phyloP scores from a whole-genome alignment of 2,888 invertebrate genomes.

The Lepidochrysops patricia region DNA sequence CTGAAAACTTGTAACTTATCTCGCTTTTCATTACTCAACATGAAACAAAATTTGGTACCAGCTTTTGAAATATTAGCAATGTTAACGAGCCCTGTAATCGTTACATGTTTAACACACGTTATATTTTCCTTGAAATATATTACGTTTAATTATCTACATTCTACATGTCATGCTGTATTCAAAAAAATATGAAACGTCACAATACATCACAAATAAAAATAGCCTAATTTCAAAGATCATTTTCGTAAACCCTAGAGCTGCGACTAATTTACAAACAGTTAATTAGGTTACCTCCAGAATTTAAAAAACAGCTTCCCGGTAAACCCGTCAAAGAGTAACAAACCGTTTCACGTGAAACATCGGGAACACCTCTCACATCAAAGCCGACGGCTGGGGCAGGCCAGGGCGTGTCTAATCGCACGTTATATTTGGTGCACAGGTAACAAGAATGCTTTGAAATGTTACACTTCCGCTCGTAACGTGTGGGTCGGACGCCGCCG shows the following conservation, averaged over 20 bases:
- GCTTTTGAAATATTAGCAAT: too few species aligned
- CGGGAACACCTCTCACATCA: conserved; percentile 44
- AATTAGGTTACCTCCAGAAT: neutral
- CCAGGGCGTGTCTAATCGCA: conserved; percentile 40
- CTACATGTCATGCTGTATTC: too few species aligned
- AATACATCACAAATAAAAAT: too few species aligned
- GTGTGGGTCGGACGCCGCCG: conserved; percentile 29
- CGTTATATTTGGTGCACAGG: conserved; percentile 65
- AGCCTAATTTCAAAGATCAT: neutral
- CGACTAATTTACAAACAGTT: neutral
- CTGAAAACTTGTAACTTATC: too few species aligned
- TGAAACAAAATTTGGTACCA: too few species aligned
- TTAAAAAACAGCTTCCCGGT: neutral
- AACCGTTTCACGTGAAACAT: conserved; percentile 27
- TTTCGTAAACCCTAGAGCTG: neutral
- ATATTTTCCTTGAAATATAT: too few species aligned
- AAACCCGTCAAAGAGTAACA: conserved; percentile 4
- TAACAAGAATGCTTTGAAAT: conserved; percentile 73
- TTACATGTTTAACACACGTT: too few species aligned
- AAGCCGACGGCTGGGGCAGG: conserved; percentile 42
- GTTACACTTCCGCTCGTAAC: conserved; percentile 68
- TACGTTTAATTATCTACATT: too few species aligned
- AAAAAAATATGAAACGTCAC: too few species aligned
- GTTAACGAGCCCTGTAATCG: too few species aligned
- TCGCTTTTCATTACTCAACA: too few species aligned